Conservation (phyloP, 1,140 invertebrate species). For the Bombus vancouverensis region DNA sequence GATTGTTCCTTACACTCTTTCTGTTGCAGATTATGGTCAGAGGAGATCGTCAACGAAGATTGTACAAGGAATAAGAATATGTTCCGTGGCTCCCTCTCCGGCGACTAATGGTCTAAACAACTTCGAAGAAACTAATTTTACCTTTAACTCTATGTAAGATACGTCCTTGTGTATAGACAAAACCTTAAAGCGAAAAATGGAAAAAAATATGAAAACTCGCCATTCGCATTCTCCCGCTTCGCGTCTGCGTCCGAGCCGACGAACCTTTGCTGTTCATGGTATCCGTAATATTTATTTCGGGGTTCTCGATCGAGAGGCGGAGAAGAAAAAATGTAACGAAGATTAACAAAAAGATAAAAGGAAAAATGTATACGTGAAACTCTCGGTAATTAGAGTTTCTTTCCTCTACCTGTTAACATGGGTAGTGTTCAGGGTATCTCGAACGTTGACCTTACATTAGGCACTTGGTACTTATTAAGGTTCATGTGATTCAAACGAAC, state of each 20-base stretch:
- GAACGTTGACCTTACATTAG: conserved; percentile 63
- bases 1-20: background rate
- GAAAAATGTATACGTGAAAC: conserved; percentile 66
- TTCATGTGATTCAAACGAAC: conserved; percentile 65
- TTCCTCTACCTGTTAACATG: conserved; percentile 56
- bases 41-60: conserved; percentile 47
- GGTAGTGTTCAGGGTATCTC: conserved; percentile 67
- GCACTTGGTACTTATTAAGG: conserved; percentile 71
- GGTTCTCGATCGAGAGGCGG: conserved; percentile 34
- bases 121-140: conserved; percentile 63
- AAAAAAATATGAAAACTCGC: conserved; percentile 43
- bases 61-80: conserved; percentile 19
- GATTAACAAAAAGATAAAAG: conserved; percentile 8
- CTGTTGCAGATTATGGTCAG: conserved; percentile 55
- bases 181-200: conserved; percentile 26
- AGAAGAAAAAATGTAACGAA: background rate
- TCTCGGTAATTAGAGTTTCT: conserved; percentile 48
- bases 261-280: conserved; percentile 56
- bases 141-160: conserved; percentile 68
- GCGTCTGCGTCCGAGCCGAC: conserved; percentile 65
- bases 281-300: conserved; percentile 68
- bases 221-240: conserved; percentile 64
- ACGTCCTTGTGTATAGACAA: conserved; percentile 67
- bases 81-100: conserved; percentile 26
- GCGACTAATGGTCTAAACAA: conserved; percentile 63